These are phyloP conservation scores for Sarcophaga bullata DNA, from an alignment of 1,140 invertebrate species.

Conservation along the genomic window DNA sequence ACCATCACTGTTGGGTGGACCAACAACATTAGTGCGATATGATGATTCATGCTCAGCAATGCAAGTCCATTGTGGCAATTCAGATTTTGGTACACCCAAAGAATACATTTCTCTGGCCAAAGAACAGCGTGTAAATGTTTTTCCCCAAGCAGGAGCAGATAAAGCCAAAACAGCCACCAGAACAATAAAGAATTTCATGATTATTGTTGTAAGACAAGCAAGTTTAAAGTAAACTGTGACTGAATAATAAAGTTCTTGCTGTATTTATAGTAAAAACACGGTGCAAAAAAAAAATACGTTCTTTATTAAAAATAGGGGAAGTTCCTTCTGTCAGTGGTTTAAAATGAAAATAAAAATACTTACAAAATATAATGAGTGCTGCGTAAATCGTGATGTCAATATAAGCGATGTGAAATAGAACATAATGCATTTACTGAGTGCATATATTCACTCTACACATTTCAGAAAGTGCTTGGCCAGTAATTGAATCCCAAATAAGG, in stretches of 20 bases:
- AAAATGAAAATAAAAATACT: neutral
- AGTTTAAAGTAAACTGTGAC: no score
- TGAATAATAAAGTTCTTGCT: no score
- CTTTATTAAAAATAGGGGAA: no score
- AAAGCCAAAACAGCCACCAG: constrained; percentile 5
- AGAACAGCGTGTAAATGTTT: constrained; percentile 69
- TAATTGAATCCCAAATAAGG: no score
- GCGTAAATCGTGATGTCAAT: no score
- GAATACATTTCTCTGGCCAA: constrained; percentile 52
- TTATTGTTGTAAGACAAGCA: no score
- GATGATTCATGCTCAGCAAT: constrained; percentile 37
- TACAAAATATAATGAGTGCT: neutral
- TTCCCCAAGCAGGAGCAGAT: constrained; percentile 40
- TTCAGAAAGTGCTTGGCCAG: no score
- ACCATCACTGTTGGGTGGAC: constrained; percentile 49
- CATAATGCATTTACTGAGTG: no score
- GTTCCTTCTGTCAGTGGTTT: neutral
- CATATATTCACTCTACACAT: no score
- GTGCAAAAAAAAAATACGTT: no score
- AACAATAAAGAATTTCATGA: constrained; percentile 16
- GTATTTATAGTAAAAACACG: no score
- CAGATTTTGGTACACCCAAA: constrained; percentile 31
- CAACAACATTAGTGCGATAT: constrained; percentile 40
- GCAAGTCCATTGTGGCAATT: constrained; percentile 30
- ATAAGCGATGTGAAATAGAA: no score